phyloP scores from a whole-genome alignment of 2,888 invertebrate species.

The Cantharis rufa region DNA sequence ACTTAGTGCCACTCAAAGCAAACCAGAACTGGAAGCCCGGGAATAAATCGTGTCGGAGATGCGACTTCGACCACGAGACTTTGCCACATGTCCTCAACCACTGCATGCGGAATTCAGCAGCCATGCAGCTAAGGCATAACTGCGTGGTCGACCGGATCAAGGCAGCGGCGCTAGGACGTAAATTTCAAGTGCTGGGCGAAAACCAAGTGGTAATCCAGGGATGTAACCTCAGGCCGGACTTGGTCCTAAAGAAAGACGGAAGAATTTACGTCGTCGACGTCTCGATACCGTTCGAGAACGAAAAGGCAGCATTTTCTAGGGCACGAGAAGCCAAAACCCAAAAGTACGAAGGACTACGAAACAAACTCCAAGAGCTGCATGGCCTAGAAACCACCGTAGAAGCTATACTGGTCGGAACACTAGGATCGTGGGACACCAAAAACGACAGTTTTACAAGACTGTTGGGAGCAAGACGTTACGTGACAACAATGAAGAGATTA shows the following conservation, averaged over 20 bases:
- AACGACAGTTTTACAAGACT: too few species aligned
- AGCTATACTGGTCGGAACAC: too few species aligned
- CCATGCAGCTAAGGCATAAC: too few species aligned
- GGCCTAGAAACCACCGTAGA: too few species aligned
- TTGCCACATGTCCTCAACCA: too few species aligned
- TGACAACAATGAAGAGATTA: too few species aligned
- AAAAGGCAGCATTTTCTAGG: neutral
- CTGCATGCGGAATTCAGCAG: too few species aligned
- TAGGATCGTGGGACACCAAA: too few species aligned
- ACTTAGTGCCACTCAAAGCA: neutral
- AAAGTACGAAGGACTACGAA: neutral
- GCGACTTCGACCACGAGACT: neutral
- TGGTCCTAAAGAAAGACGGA: neutral
- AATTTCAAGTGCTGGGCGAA: neutral
- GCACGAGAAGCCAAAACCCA: neutral
- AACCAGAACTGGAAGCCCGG: neutral
- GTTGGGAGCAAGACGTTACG: too few species aligned
- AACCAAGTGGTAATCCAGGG: neutral
- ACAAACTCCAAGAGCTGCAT: neutral
- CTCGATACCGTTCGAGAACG: neutral
- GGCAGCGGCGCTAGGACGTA: neutral
- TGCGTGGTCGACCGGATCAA: neutral
- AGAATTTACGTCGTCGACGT: neutral
- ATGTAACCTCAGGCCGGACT: neutral
- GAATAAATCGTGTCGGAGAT: too few species aligned